These are phyloP conservation scores for Drosophila pseudoobscura DNA, from an alignment of 1,140 invertebrate genomes.

Conservation along the genomic window DNA sequence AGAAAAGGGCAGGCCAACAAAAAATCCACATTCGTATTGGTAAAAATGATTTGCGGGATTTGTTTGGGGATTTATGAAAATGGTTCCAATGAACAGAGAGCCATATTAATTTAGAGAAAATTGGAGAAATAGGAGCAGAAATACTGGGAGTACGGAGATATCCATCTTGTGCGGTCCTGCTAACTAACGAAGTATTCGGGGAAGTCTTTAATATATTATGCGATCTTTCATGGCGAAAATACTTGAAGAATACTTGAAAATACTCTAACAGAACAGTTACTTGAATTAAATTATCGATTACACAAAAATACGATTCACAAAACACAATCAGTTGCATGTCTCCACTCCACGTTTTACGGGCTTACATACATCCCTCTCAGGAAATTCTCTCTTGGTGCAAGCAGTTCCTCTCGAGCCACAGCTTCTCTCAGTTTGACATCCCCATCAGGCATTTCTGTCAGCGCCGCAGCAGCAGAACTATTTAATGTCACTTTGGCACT, in stretches of 20 bases:
- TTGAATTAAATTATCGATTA: no score
- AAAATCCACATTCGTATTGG: slow-evolving; percentile 38
- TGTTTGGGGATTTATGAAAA: slow-evolving; percentile 9
- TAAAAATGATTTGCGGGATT: slow-evolving; percentile 20
- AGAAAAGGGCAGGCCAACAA: slow-evolving; percentile 1
- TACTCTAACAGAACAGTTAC: no score
- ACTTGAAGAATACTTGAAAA: no score
- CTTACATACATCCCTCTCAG: no score
- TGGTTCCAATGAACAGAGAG: slow-evolving; percentile 4
- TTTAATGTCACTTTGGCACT: slow-evolving; percentile 81
- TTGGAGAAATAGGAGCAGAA: not conserved
- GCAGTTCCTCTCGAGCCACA: no score
- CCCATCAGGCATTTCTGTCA: slow-evolving; percentile 42
- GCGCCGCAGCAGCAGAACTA: slow-evolving; percentile 69
- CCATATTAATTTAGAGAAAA: slow-evolving; percentile 4
- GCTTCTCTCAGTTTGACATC: slow-evolving; percentile 12
- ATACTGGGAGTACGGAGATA: no score
- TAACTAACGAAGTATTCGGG: not conserved
- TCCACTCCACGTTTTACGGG: no score
- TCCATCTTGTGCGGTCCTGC: no score
- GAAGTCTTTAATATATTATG: not conserved
- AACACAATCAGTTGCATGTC: no score
- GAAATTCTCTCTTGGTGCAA: no score
- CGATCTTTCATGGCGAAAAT: not conserved
- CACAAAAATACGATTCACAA: not conserved